Base-by-base conservation (phyloP, 2,888 invertebrate species). In the Hemicrepidius hirtus region DNA sequence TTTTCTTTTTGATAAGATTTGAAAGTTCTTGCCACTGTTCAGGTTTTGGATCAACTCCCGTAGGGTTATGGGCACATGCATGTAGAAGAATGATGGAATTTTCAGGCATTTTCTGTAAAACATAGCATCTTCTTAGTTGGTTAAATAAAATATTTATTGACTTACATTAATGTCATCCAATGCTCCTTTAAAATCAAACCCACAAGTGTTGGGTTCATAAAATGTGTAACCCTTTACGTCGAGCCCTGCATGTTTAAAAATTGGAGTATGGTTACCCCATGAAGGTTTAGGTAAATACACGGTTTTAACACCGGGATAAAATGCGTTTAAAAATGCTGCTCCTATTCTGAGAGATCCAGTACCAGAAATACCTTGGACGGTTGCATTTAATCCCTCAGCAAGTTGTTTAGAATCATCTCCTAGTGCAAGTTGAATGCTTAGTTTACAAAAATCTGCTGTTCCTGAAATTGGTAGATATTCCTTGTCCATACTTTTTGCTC, bases 61-160 rank as follows among this genome's bases (percentile, higher is more conserved):
- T 99, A 12, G 99, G 99, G 88, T 99, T 99, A 87, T 99, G 99
- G 6, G 99, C 98, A 87, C 98, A 99, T 0, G 98, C 98, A 85
- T 99, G 99, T 41, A 99, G 87, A 70, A 99, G 87, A 79, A 99
- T 93, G 9, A 98, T 91, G 0, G 98, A 94, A 62, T 92, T 93
- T 82, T 95, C 94, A 0, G 98, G 98, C 53, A 98, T 97, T 91
- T 95, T 95, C 96, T 97, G 86, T n/a, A n/a, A 24, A 24, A 24
- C 24, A 24, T 24, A 3, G 5, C 5, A 24, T 3, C 24, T 24
- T 3, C 5, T 24, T 3, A 24, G 2, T 5, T 3, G 3, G 5
- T 3, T 24, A 24, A 24, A 24, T 3, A 24, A 5, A 28, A n/a
- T 50, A 50, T 71, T n/a, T 21, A 21, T n/a, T 10, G 6, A 90